Base-by-base conservation (phyloP, 2,797 vertebrate species). In the Chromis chromis region DNA sequence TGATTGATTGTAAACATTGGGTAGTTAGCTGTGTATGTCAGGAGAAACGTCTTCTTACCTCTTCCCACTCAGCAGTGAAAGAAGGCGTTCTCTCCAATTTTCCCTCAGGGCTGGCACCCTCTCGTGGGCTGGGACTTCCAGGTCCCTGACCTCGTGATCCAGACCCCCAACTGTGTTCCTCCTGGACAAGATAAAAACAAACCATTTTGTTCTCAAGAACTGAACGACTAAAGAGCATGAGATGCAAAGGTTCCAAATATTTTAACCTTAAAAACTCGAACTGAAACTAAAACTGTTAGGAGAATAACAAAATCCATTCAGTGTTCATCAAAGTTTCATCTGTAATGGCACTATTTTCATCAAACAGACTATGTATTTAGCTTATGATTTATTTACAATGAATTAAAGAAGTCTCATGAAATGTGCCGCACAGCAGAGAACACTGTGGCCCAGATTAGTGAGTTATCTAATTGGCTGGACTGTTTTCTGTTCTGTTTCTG, bases 31-130 rank as follows among this genome's bases (percentile, higher is more conserved):
- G 3, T 2, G n/a, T 4, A 21, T 31, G 8, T 36, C 27, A 13
- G 25, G 22, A 3, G 21, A 57, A 57, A 36, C 0, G 3, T 53
- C 17, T 17, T 78, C 93, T 93, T 93, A 98, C 97, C 94, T 99
- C 97, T 89, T 98, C 97, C 97, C 97, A 99, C 86, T 99, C 97
- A 0, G 97, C 98, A 1, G 97, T 98, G 92, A 99, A 99, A 65
- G 97, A 99, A 6, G 97, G 97, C 0, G 96, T 96, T 83, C 97
- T 94, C 91, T 98, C 97, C 0, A 97, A 93, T 91, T 94, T 92
- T n/a, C 91, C 93, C 79, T 93, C 95, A 2, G 95, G 94, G 83
- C 88, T 94, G n/a, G 53, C 39, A 17, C 88, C 91, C 28, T 94
- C 95, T 52, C 88, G 93, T 19, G 94, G 89, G 65, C 92, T 93